These are phyloP conservation scores for Oedothorax gibbosus DNA, from an alignment of 1,140 invertebrate species.

Conservation along the genomic window DNA sequence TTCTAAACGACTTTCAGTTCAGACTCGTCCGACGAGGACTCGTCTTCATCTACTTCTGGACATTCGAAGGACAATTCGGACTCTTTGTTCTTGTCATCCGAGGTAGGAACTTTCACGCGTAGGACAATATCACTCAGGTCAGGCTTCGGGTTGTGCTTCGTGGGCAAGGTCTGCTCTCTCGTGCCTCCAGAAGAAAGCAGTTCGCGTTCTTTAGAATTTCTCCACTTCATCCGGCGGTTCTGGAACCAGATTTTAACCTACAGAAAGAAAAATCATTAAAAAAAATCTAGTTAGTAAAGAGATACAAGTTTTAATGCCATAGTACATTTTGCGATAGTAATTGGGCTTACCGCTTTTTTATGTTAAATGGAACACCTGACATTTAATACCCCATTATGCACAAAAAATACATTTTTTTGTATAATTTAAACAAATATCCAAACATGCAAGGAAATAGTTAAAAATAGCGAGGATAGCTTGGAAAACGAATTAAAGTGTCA, in stretches of 20 bases:
- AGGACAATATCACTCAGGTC: conserved; percentile 82
- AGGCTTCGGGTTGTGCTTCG: conserved; percentile 96
- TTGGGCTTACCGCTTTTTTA: too few species aligned
- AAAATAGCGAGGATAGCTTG: too few species aligned
- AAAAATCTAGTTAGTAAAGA: neutral
- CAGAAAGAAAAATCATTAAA: conserved; percentile 17
- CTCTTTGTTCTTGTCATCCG: conserved; percentile 20
- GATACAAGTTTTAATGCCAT: too few species aligned
- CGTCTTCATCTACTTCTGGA: conserved; percentile 28
- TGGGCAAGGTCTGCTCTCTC: conserved; percentile 93
- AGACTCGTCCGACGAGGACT: conserved; percentile 11
- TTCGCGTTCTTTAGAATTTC: conserved; percentile 97
- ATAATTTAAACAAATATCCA: too few species aligned
- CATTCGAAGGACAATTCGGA: conserved; percentile 39
- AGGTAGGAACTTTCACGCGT: conserved; percentile 50
- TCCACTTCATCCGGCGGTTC: conserved; percentile 97
- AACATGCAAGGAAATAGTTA: too few species aligned
- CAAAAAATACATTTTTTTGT: too few species aligned
- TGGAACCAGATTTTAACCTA: conserved; percentile 89
- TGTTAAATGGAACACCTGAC: too few species aligned
- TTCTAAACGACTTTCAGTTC: conserved; percentile 45
- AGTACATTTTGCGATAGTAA: too few species aligned
- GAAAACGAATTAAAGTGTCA: too few species aligned
- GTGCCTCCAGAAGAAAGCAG: conserved; percentile 91
- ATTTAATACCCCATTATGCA: too few species aligned